A percentile compares a stretch with the other conserved stretches of the same genome.
Conservation (phyloP, 2,888 invertebrate species). For the Aporophyla lueneburgensis region DNA sequence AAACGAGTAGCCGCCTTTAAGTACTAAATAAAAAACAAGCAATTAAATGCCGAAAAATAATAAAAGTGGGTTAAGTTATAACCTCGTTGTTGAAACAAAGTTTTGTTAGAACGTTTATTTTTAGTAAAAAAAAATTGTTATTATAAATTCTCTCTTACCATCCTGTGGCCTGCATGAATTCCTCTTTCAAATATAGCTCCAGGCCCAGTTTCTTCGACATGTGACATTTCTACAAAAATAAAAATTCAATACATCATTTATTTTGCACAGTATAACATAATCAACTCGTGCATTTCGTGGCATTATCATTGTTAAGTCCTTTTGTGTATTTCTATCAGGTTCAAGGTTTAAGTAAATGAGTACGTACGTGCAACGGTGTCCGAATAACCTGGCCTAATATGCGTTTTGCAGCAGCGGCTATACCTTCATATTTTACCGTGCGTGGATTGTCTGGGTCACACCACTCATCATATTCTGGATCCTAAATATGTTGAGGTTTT, state of each 20-base stretch:
- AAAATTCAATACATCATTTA: neutral
- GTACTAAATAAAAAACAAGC: neutral
- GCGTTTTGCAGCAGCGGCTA: conserved; percentile 92
- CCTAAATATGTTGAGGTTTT: conserved; percentile 65
- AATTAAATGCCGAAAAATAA: neutral
- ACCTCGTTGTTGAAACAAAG: neutral
- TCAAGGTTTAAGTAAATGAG: neutral
- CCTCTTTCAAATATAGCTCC: conserved; percentile 97
- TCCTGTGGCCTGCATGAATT: conserved; percentile 97
- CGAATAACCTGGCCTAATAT: conserved; percentile 91
- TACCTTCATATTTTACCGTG: conserved; percentile 91
- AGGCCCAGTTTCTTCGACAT: conserved; percentile 94
- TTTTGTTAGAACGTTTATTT: too few relatives aligned
- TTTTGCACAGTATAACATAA: neutral
- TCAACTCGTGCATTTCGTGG: too few relatives aligned
- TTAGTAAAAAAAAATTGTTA: neutral
- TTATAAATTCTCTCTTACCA: conserved; percentile 89
- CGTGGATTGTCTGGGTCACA: conserved; percentile 86
- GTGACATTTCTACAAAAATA: conserved; percentile 92
- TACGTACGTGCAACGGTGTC: conserved; percentile 91
- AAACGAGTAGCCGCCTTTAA: neutral
- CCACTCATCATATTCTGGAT: conserved; percentile 81
- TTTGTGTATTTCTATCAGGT: neutral
- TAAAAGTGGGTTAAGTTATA: neutral
- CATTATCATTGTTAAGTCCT: neutral